Evolutionary conservation across 1,140 invertebrate species (phyloP).

Genomic region (Asbolus verrucosus): DNA sequence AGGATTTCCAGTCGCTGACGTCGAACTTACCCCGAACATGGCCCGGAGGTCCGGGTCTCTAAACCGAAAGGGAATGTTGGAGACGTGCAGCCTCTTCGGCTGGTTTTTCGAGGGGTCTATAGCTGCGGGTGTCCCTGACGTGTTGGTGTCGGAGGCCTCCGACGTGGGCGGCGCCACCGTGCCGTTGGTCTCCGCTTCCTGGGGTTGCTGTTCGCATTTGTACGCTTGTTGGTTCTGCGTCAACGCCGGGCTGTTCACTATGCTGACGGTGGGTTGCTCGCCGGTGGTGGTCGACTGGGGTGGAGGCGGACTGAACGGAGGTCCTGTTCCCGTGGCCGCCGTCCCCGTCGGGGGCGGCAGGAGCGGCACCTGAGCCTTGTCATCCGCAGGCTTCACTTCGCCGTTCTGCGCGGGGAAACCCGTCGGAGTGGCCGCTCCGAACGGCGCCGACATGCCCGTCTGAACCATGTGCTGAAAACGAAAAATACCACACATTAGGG

Average conservation of each 20-base stretch:
- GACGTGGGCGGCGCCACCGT: slow-evolving; percentile 62
- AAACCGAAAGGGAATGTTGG: slow-evolving; percentile 99
- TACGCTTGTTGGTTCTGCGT: slow-evolving; percentile 51
- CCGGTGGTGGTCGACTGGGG: slow-evolving; percentile 59
- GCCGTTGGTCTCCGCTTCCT: slow-evolving; percentile 52
- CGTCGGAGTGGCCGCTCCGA: slow-evolving; percentile 81
- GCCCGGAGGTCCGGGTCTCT: slow-evolving; percentile 96
- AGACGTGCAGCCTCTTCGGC: slow-evolving; percentile 92
- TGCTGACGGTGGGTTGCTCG: slow-evolving; percentile 66
- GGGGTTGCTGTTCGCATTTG: slow-evolving; percentile 54
- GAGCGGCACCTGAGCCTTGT: slow-evolving; percentile 68
- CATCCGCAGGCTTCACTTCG: slow-evolving; percentile 71
- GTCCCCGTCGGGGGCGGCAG: slow-evolving; percentile 65
- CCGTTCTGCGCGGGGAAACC: slow-evolving; percentile 80
- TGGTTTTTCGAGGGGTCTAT: slow-evolving; percentile 67
- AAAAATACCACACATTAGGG: slow-evolving; percentile 59
- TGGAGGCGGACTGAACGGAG: slow-evolving; percentile 66
- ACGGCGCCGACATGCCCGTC: slow-evolving; percentile 89
- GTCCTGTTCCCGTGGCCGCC: slow-evolving; percentile 65
- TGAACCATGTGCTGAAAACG: slow-evolving; percentile 93
- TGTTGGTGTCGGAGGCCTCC: slow-evolving; percentile 56
- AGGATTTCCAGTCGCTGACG: background rate
- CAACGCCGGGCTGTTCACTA: slow-evolving; percentile 63
- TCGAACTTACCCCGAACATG: slow-evolving; percentile 94
- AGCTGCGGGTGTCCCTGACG: slow-evolving; percentile 47